Percentiles rank a stretch among this genome's conserved stretches.
These are phyloP conservation scores for Argyrosomus japonicus DNA, from an alignment of 2,113 vertebrate species.

Conservation along the genomic window DNA sequence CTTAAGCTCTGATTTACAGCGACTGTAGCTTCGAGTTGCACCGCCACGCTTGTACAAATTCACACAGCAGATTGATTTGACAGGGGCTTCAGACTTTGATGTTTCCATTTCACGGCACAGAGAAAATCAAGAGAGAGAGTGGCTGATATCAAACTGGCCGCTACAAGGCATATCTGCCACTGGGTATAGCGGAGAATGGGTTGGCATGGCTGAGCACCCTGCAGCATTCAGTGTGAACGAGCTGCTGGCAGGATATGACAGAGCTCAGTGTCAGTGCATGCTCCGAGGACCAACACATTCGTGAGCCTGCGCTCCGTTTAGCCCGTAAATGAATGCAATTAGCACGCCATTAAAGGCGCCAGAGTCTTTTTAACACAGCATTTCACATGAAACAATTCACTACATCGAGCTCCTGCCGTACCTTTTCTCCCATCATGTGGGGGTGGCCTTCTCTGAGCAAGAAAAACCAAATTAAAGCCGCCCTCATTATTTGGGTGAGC, in stretches of 20 bases:
- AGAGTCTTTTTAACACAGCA: slow-evolving; percentile 5
- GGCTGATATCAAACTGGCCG: slow-evolving; percentile 43
- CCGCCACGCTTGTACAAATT: slow-evolving; percentile 16
- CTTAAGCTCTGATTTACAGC: slow-evolving; percentile 13
- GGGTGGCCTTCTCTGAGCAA: neutral
- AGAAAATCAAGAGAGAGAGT: slow-evolving; percentile 42
- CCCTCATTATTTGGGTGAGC: slow-evolving; percentile 14
- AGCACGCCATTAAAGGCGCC: slow-evolving; percentile 31
- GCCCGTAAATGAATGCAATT: slow-evolving; percentile 48
- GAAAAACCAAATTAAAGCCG: neutral
- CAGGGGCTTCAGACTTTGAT: slow-evolving; percentile 48
- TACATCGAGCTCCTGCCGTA: neutral
- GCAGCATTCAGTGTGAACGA: slow-evolving; percentile 17
- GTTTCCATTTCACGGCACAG: slow-evolving; percentile 56
- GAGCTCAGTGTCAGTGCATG: slow-evolving; percentile 6
- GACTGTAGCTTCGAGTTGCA: neutral
- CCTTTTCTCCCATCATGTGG: neutral
- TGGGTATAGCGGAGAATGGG: neutral
- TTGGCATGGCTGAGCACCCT: slow-evolving; percentile 1
- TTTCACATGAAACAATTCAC: slow-evolving; percentile 9
- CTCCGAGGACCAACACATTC: slow-evolving; percentile 20
- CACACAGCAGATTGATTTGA: slow-evolving; percentile 50
- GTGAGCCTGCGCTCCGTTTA: neutral
- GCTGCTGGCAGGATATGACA: slow-evolving; percentile 40
- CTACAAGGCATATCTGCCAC: slow-evolving; percentile 31